Evolutionary conservation across 2,113 vertebrate genomes (phyloP).

Genomic region (Tauraco erythrolophus): DNA sequence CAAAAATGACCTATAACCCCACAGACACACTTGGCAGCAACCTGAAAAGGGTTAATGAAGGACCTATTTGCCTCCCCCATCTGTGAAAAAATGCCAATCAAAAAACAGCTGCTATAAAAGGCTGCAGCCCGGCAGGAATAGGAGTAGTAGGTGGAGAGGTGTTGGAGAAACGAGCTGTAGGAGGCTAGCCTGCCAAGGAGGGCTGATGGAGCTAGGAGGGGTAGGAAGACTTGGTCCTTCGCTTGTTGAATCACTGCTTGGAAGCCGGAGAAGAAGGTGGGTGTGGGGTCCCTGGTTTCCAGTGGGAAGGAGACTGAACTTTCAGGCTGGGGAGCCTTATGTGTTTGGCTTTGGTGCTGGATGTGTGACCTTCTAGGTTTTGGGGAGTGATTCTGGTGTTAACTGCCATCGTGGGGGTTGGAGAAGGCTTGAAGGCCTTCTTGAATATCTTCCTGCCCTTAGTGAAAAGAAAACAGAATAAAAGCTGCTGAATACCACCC

Average conservation of each 20-base stretch:
- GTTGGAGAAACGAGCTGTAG: conserved; percentile 45
- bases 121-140: conserved; percentile 58
- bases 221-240: neutral
- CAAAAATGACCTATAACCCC: conserved; percentile 39
- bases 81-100: conserved; percentile 66
- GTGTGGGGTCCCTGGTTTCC: neutral
- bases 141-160: conserved; percentile 53
- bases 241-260: neutral
- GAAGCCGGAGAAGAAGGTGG: neutral
- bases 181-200: conserved; percentile 30
- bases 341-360: neutral
- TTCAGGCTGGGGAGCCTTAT: fast-evolving
- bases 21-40: conserved; percentile 14
- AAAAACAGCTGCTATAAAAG: conserved; percentile 66
- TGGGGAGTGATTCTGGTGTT: neutral
- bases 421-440: neutral
- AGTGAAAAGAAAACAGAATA: neutral
- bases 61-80: conserved; percentile 66
- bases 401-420: fast-evolving
- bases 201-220: neutral
- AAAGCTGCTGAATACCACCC: neutral
- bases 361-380: neutral
- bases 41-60: conserved; percentile 68
- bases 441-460: neutral
- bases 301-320: neutral